Conservation (phyloP, 2,888 invertebrate genomes). For the Eurois occulta region DNA sequence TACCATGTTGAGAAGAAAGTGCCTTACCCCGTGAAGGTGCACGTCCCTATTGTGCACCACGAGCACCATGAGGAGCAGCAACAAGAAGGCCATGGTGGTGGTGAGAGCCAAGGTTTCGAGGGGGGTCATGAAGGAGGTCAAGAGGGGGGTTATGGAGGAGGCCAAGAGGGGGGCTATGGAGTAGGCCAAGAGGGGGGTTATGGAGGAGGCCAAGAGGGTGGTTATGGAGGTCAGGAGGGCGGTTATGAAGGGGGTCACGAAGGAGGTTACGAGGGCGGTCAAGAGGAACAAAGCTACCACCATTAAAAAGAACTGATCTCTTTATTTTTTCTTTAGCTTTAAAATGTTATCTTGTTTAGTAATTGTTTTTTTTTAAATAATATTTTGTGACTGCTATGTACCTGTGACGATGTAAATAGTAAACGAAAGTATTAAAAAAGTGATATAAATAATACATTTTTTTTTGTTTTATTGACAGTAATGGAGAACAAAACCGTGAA, state of each 20-base stretch:
- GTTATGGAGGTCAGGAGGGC: constrained; percentile 27
- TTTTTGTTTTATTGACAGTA: constrained; percentile 56
- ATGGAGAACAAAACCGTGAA: neutral
- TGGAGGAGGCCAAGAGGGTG: constrained; percentile 43
- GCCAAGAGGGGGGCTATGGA: constrained; percentile 41
- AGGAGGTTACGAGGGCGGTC: constrained; percentile 58
- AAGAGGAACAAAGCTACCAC: constrained; percentile 71
- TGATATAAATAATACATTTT: constrained; percentile 73
- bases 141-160: constrained; percentile 38
- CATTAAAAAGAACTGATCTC: constrained; percentile 89
- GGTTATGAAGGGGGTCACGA: constrained; percentile 32
- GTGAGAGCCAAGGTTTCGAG: constrained; percentile 36
- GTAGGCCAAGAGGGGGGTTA: constrained; percentile 36
- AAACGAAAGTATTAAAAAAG: constrained; percentile 87
- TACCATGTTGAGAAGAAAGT: constrained; percentile 92
- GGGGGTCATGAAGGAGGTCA: constrained; percentile 32
- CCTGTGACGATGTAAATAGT: constrained; percentile 83
- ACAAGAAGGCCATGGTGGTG: constrained; percentile 55
- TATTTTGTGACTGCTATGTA: constrained; percentile 81
- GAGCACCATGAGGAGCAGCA: constrained; percentile 51
- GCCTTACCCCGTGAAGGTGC: constrained; percentile 93
- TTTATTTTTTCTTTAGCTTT: constrained; percentile 84
- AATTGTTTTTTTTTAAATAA: constrained; percentile 82
- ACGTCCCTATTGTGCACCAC: constrained; percentile 90
- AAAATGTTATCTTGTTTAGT: constrained; percentile 87